Percentiles rank a stretch among this genome's conserved stretches.
These are phyloP conservation scores for Dysidea cf. avara DNA, from an alignment of 37 sponge, comb jelly and placozoan genomes.

Conservation along the genomic window DNA sequence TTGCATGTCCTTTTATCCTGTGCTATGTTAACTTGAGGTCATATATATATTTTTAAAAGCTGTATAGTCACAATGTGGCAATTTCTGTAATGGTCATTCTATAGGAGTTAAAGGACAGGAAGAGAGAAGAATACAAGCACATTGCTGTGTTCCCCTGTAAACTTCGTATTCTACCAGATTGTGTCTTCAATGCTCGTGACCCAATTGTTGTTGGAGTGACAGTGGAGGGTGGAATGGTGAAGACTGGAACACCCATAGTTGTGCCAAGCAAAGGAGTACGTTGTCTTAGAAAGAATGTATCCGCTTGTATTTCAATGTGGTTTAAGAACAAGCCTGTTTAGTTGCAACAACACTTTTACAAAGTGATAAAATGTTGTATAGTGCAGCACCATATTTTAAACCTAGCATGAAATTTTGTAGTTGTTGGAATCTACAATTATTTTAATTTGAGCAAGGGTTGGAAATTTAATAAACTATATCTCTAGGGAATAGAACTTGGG, in stretches of 20 bases:
- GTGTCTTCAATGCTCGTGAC: conserved; percentile 95
- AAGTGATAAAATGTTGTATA: no score
- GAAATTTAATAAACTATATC: background rate
- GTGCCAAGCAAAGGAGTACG: conserved; percentile 78
- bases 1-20: no score
- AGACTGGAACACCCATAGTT: conserved; percentile 75
- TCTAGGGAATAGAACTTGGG: conserved; percentile 79
- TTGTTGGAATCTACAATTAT: no score
- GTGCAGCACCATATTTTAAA: no score
- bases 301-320: no score
- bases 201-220: conserved; percentile 96
- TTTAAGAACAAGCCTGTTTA: no score
- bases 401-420: no score
- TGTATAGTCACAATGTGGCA: no score
- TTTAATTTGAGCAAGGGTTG: no score
- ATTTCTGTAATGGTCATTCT: background rate
- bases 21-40: no score
- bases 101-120: conserved; percentile 69
- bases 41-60: no score
- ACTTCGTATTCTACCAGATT: conserved; percentile 88
- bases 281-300: background rate
- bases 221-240: conserved; percentile 83
- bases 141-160: conserved; percentile 94
- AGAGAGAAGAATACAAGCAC: conserved; percentile 75
- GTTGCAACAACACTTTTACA: no score